Percentiles rank a stretch among this genome's conserved stretches.
Evolutionary conservation across 2,888 invertebrate species (phyloP).

Genomic region (Tiliacea aurago): DNA sequence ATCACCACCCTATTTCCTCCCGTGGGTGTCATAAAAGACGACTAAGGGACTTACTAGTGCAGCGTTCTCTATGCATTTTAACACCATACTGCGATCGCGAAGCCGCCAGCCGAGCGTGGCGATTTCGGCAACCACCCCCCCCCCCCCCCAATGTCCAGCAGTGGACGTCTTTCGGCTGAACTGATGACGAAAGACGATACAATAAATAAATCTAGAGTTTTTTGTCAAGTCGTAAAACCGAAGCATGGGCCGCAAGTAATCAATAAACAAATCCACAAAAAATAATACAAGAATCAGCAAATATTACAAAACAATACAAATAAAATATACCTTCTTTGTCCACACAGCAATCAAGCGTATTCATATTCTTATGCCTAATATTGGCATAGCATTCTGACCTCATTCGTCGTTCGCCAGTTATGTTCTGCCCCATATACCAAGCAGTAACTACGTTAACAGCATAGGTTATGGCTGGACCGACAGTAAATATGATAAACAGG

Average conservation of each 20-base stretch:
- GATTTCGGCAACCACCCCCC: too few species aligned
- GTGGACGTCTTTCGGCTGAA: too few species aligned
- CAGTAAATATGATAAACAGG: constrained; percentile 67
- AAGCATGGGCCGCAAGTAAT: not conserved
- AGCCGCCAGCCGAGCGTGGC: too few species aligned
- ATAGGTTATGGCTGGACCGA: constrained; percentile 52
- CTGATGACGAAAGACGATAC: too few species aligned
- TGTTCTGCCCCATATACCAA: constrained; percentile 49
- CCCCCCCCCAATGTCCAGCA: too few species aligned
- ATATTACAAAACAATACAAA: constrained; percentile 42
- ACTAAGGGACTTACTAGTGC: too few species aligned
- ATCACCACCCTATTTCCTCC: too few species aligned
- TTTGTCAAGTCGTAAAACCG: not conserved
- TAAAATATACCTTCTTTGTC: constrained; percentile 55
- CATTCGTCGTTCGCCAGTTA: constrained; percentile 46
- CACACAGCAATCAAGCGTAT: constrained; percentile 56
- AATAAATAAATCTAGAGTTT: not conserved
- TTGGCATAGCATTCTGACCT: constrained; percentile 57
- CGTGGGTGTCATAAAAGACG: too few species aligned
- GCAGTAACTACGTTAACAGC: constrained; percentile 55
- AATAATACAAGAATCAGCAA: constrained; percentile 34
- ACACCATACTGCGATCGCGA: too few species aligned
- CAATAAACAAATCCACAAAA: constrained; percentile 27
- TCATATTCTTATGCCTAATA: constrained; percentile 54
- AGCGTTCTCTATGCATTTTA: too few species aligned